phyloP scores from a whole-genome alignment of 2,113 vertebrate genomes.

The Varanus komodoensis region DNA sequence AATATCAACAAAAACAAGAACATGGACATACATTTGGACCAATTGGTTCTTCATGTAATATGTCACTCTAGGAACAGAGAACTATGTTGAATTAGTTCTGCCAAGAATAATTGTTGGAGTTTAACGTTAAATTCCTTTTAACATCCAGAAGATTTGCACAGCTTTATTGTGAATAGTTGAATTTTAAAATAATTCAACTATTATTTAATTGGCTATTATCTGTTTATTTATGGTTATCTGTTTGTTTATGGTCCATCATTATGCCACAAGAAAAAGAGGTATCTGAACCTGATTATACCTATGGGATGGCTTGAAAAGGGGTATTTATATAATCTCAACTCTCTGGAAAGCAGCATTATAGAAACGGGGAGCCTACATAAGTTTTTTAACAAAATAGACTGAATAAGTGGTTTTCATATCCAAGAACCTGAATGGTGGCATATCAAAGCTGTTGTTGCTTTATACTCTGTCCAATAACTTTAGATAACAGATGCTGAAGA shows the following conservation, averaged over 20 bases:
- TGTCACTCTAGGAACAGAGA: neutral
- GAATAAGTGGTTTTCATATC: slow-evolving; percentile 13
- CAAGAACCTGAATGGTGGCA: slow-evolving; percentile 10
- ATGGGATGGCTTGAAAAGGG: neutral
- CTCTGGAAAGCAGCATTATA: neutral
- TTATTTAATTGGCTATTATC: neutral
- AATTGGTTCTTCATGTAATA: neutral
- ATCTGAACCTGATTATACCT: neutral
- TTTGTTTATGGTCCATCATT: neutral
- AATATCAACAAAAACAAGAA: neutral
- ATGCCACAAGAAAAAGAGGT: neutral
- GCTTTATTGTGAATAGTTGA: neutral
- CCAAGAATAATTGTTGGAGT: neutral
- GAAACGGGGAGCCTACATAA: neutral
- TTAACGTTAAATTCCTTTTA: neutral
- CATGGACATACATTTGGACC: neutral
- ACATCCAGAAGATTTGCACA: neutral
- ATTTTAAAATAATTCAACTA: no score
- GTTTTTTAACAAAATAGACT: neutral
- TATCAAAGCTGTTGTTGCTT: neutral
- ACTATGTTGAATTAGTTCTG: neutral
- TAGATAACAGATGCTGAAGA: slow-evolving; percentile 34
- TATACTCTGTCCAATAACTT: slow-evolving; percentile 7
- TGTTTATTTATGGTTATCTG: neutral
- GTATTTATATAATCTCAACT: neutral